Base-by-base conservation (phyloP, 64 coral and sea anemone species). In the Stichodactyla mertensii region DNA sequence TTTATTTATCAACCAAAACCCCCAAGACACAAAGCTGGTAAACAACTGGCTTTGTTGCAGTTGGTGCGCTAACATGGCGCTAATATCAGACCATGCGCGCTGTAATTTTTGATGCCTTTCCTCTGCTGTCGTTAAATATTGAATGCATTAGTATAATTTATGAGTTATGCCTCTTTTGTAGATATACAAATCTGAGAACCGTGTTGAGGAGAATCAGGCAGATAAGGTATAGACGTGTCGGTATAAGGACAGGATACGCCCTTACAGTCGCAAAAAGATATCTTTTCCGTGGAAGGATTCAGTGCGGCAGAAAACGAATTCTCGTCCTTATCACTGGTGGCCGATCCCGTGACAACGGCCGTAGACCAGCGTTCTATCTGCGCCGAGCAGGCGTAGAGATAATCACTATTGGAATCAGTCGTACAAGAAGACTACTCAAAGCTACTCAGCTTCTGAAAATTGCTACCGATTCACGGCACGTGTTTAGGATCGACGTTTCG, bases 251-350 rank as follows among this genome's bases (percentile, higher is more conserved):
- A 11, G 94, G 91, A 51, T 57, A 53, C 54, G 91, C 94, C 6
- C 74, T 97, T 0, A 66, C 52, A 16, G 85, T 71, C 61, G 86
- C 91, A 0, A 83, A 77, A n/a, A 85, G 31, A 26, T 80, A 67
- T 16, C 57, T 97, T 10, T 97, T 93, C 55, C 60, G 57, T 24
- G 67, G 94, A 64, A 58, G 84, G 77, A 56, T 79, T 2, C 87
- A 86, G 16, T 90, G 71, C 55, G 91, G 86, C 36, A 88, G 91
- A 4, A 97, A 93, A 66, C 90, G 90, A 12, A 89, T 93, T 3
- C 88, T 97, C 16, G 86, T 97, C 4, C 69, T 93, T 15, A 86
- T 97, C 27, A 89, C 91, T 52, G 88, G 83, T 59, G 91, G 88
- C 10, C 81, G 71, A 54, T 97, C 94, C 5, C 28, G 64, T 64